A percentile compares a stretch with the other conserved stretches of the same genome.
phyloP scores from a whole-genome alignment of 2,113 vertebrate genomes.

The Choloepus hoffmanni region DNA sequence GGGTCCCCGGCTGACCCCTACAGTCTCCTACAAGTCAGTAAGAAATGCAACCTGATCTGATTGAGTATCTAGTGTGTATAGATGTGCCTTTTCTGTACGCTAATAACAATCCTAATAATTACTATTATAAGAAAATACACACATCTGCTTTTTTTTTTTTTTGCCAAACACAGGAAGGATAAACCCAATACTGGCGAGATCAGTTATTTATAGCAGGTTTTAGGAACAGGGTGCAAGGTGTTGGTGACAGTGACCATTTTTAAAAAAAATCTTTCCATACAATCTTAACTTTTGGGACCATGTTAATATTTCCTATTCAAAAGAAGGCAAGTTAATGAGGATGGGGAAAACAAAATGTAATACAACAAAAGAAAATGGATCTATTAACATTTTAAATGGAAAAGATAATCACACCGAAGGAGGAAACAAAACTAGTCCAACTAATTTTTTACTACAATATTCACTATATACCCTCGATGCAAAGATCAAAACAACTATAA shows the following conservation, averaged over 20 bases:
- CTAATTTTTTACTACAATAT: background rate
- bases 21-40: slow-evolving; percentile 40
- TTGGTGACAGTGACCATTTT: background rate
- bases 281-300: background rate
- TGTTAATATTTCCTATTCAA: background rate
- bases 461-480: background rate
- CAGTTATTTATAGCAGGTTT: no score
- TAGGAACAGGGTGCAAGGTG: background rate
- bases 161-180: background rate
- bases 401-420: background rate
- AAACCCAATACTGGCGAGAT: background rate
- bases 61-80: background rate
- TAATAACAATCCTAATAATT: background rate
- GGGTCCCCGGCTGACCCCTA: slow-evolving; percentile 79
- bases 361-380: background rate
- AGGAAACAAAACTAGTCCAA: background rate
- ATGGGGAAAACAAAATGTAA: background rate
- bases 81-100: background rate
- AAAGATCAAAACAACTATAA: background rate
- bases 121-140: background rate
- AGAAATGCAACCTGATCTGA: background rate
- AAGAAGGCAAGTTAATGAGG: background rate
- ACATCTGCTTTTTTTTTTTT: background rate
- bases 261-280: background rate
- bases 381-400: background rate